Evolutionary conservation across 2,113 vertebrate species (phyloP), one percentile per base, ranked within the genome.

Genomic region (Heterochromis multidens): DNA sequence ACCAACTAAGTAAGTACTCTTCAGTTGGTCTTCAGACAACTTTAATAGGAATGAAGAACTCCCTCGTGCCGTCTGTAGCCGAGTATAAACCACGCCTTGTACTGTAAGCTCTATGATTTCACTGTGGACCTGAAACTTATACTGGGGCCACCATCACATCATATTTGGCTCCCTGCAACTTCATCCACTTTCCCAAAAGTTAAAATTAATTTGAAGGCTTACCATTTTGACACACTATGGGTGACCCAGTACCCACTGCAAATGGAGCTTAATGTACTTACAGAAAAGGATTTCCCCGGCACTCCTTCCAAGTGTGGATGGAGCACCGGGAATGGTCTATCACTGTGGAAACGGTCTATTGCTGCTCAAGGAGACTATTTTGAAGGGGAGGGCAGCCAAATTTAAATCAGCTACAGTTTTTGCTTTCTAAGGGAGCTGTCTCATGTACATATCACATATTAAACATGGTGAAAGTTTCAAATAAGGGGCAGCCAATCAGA

Each of bases 301-400:
- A 49, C 25, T 29, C 5, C 67, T 29, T 49, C 25, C 43, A 31
- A 67, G 49, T 52, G 25, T 52, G 25, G 29, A 72, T 11, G 25
- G 6, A 52, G 25, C 6, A 2, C 14, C 6, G 6, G 46, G 16
- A 49, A 54, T 3, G 17, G 16, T 19, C 5, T 7, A 16, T 49
- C 5, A 6, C 17, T 54, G 19, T 5, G 7, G 19, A 7, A 54
- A n/a, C 4, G 21, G 19, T 4, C 3, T 10, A 8, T 56, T 3
- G 8, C 19, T 56, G 52, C 52, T n/a, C 21, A n/a, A n/a, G 52
- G 8, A 56, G 49, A 21, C 49, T 52, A 21, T 52, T 52, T 21
- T 52, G 16, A 52, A 21, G 7, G 7, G 52, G 19, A 21, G 7
- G 2, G 21, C 46, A 31, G 46, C 70, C 70, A 52, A 0, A 0